Evolutionary conservation across 2,797 vertebrate species (phyloP), one percentile per base, ranked within the genome.

Genomic region (Bradypodion pumilum): DNA sequence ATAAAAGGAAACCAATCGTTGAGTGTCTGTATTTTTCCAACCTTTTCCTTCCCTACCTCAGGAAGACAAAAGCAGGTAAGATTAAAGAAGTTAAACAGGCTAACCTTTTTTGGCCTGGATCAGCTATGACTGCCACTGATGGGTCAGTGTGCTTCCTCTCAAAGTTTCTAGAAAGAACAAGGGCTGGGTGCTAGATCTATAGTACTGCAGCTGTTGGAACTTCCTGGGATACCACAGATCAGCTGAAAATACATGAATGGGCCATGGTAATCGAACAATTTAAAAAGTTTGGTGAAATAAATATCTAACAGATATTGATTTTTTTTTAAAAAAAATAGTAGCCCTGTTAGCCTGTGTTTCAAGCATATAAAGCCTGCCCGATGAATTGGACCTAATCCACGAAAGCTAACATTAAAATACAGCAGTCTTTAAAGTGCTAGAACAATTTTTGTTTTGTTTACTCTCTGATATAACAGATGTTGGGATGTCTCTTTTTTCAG

Each of bases 51-150:
- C 3, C 83, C 13, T 40, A 60, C 12, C 1, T 0, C 32, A 9
- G 59, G 60, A 0, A 0, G 4, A 32, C 35, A 68, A 68, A n/a
- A 68, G 32, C 5, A 21, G 15, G 9, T 32, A 9, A 32, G 9
- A 63, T 16, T 4, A 0, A 1, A 3, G 4, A 10, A 16, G n/a
- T 52, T 0, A 62, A 35, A 21, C 4, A 56, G 19, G 52, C 0
- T 59, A 0, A 19, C 16, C 0, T 0, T 60, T n/a, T 60, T 1
- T 2, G 32, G 65, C 32, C 60, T 5, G 0, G 7, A 23, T 72
- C 1, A 0, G 5, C 16, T 0, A 37, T 0, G n/a, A 23, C 2
- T 37, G 42, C n/a, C 13, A 29, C 32, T 60, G 25, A 13, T 44
- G 76, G 40, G 37, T n/a, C 52, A 42, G 12, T 52, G 13, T 21